Conservation (phyloP, 1,140 invertebrate genomes). For the Cryptotermes secundus region DNA sequence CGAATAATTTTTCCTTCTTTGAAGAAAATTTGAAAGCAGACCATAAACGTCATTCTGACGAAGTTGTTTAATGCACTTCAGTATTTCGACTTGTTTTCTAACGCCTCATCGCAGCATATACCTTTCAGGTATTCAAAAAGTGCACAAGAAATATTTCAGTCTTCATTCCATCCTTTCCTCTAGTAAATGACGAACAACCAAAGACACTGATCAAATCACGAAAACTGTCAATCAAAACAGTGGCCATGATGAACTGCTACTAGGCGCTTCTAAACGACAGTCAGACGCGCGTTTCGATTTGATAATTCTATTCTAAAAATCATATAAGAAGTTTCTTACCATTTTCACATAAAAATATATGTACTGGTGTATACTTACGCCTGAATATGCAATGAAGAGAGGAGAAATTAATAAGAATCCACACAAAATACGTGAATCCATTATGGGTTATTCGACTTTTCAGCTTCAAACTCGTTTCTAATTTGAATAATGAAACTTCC, state of each 20-base stretch:
- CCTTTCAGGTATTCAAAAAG: too few relatives aligned
- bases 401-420: neutral
- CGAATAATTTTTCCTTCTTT: too few relatives aligned
- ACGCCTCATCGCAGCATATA: too few relatives aligned
- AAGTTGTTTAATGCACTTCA: too few relatives aligned
- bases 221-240: too few relatives aligned
- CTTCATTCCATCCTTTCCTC: too few relatives aligned
- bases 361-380: neutral
- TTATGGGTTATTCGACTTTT: neutral
- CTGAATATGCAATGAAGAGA: neutral
- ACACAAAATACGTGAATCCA: neutral
- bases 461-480: neutral
- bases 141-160: too few relatives aligned
- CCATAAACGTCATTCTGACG: too few relatives aligned
- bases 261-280: neutral
- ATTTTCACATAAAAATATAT: neutral
- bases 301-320: neutral
- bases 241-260: neutral
- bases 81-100: too few relatives aligned
- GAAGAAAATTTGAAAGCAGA: too few relatives aligned
- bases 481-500: neutral
- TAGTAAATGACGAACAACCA: too few relatives aligned
- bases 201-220: too few relatives aligned
- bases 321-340: neutral
- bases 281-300: neutral